These are phyloP conservation scores for Ectemnius continuus DNA, from an alignment of 2,888 invertebrate species.

Conservation along the genomic window DNA sequence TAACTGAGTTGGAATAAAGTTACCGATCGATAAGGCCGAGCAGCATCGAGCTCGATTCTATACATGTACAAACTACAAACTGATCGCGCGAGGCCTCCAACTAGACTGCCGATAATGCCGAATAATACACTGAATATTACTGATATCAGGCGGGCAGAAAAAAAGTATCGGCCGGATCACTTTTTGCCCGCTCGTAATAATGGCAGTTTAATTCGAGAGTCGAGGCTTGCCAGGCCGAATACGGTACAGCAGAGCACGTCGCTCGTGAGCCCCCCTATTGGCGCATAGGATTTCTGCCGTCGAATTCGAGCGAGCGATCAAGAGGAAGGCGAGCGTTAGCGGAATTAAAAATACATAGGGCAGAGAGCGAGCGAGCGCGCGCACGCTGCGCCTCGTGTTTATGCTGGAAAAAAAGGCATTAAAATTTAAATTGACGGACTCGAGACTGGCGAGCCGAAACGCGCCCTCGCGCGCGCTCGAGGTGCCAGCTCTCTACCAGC, in stretches of 20 bases:
- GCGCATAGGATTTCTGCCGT: background rate
- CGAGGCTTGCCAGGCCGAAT: background rate
- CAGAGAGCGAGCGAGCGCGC: constrained; percentile 2
- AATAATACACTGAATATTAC: constrained; percentile 39
- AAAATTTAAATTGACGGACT: constrained; percentile 62
- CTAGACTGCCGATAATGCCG: constrained; percentile 42
- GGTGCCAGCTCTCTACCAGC: no score
- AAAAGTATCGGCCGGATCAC: constrained; percentile 6
- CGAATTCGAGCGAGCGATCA: background rate
- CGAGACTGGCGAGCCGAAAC: constrained; percentile 42
- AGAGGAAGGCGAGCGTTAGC: constrained; percentile 19
- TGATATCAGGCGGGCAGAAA: constrained; percentile 19
- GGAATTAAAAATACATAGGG: constrained; percentile 25
- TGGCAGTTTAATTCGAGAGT: constrained; percentile 1
- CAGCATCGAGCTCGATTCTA: constrained; percentile 20
- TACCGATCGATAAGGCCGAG: constrained; percentile 61
- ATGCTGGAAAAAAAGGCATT: constrained; percentile 42
- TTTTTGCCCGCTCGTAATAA: constrained; percentile 22
- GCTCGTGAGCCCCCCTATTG: no score
- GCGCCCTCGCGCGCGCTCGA: no score
- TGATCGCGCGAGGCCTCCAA: constrained; percentile 43
- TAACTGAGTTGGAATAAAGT: constrained; percentile 69
- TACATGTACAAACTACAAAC: constrained; percentile 43
- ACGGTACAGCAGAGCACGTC: no score
- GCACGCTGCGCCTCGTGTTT: constrained; percentile 24